These are phyloP conservation scores for Epizoanthus illoricatus DNA, from an alignment of 92 coral and sea anemone species.

Conservation along the genomic window DNA sequence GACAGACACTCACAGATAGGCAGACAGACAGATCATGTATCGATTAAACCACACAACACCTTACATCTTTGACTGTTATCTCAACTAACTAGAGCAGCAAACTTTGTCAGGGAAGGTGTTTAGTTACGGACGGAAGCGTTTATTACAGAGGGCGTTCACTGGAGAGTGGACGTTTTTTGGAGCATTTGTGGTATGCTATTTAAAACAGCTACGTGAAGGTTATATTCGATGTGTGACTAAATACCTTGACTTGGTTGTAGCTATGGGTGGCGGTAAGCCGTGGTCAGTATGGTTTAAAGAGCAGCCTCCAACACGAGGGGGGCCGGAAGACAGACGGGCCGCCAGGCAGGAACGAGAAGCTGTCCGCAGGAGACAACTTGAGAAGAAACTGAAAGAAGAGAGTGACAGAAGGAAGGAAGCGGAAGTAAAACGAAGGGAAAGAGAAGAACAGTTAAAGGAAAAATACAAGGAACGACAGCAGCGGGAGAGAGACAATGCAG, in stretches of 20 bases:
- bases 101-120: too few species aligned
- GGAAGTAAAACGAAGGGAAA: background rate
- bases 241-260: slow-evolving; percentile 7
- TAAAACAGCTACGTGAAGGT: too few species aligned
- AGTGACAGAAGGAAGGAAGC: slow-evolving; percentile 14
- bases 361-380: slow-evolving; percentile 50
- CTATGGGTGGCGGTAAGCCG: slow-evolving; percentile 52
- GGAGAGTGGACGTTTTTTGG: too few species aligned
- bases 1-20: too few species aligned
- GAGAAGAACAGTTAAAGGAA: slow-evolving; percentile 58
- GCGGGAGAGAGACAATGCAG: slow-evolving; percentile 52
- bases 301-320: slow-evolving; percentile 58
- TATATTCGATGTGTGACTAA: too few species aligned
- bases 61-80: too few species aligned
- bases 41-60: too few species aligned
- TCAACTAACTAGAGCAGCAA: too few species aligned
- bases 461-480: slow-evolving; percentile 50
- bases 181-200: too few species aligned
- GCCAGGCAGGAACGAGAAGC: slow-evolving; percentile 79
- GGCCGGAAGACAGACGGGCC: slow-evolving; percentile 71
- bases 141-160: too few species aligned
- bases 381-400: slow-evolving; percentile 48
- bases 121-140: too few species aligned
- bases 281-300: slow-evolving; percentile 78
- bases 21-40: too few species aligned